Conservation (phyloP, 2,113 vertebrate genomes). For the Cettia cetti region DNA sequence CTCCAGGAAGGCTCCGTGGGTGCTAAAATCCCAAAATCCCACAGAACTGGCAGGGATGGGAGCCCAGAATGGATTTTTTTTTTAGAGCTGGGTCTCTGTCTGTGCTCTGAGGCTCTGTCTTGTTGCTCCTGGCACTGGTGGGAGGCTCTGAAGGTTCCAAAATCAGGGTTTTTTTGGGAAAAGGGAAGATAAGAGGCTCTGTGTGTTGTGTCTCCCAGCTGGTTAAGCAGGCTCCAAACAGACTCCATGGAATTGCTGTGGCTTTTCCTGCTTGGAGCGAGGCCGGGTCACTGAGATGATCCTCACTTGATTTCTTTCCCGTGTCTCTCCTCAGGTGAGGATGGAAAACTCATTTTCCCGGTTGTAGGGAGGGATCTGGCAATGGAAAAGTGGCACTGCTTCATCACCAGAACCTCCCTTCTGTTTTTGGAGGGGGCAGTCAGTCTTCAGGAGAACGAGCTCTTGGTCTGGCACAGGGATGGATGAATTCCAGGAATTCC, state of each 20-base stretch:
- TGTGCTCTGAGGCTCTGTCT: background rate
- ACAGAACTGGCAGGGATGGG: background rate
- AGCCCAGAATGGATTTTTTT: background rate
- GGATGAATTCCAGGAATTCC: background rate
- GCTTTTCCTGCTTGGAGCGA: background rate
- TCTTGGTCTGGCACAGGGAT: background rate
- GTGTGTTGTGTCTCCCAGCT: constrained; percentile 13
- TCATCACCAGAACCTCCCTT: background rate
- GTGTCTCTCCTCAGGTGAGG: background rate
- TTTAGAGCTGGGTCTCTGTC: background rate
- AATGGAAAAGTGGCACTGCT: background rate
- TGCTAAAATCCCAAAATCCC: background rate
- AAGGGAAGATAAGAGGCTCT: background rate
- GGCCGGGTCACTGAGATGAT: background rate
- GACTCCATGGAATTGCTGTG: background rate
- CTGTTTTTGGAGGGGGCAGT: rapidly evolving
- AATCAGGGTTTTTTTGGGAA: background rate
- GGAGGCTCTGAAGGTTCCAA: background rate
- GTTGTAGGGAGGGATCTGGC: background rate
- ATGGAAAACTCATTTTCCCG: background rate
- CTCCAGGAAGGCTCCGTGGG: background rate
- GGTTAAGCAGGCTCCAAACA: constrained; percentile 16
- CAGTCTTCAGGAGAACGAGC: background rate
- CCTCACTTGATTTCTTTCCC: background rate
- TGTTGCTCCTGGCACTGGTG: background rate